Evolutionary conservation across 2,113 vertebrate species (phyloP).

Genomic region (Mobula hypostoma): DNA sequence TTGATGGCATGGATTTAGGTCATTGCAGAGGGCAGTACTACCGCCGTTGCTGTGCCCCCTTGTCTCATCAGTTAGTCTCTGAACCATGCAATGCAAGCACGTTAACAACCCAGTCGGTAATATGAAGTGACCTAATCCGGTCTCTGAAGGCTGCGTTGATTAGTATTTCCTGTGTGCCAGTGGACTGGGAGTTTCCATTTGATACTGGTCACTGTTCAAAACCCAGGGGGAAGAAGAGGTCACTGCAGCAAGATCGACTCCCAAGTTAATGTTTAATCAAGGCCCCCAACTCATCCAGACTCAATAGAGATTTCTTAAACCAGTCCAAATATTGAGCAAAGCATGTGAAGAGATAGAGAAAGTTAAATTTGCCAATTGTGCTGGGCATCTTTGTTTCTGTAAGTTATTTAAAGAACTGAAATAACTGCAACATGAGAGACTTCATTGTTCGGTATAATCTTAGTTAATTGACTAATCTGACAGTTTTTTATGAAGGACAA

Average conservation of each 20-base stretch:
- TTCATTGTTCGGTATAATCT: neutral
- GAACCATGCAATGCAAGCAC: conserved; percentile 60
- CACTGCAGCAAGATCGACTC: neutral
- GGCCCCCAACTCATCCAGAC: neutral
- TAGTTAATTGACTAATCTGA: neutral
- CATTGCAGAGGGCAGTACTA: conserved; percentile 52
- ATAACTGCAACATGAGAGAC: neutral
- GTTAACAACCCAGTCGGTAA: conserved; percentile 49
- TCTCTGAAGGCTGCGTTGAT: conserved; percentile 41
- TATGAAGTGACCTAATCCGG: conserved; percentile 51
- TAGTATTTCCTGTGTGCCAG: conserved; percentile 42
- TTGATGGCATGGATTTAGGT: conserved; percentile 51
- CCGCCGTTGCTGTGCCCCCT: conserved; percentile 50
- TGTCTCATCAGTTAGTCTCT: conserved; percentile 49
- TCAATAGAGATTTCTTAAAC: neutral
- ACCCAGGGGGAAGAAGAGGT: neutral
- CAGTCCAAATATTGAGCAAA: neutral
- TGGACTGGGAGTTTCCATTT: neutral
- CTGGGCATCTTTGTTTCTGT: too few species aligned
- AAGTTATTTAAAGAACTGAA: neutral
- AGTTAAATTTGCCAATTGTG: neutral
- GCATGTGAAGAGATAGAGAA: neutral
- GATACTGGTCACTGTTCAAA: neutral
- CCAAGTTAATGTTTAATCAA: conserved; percentile 4
- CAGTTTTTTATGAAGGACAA: neutral